Evolutionary conservation across 2,113 vertebrate genomes (phyloP).

Genomic region (Carlito syrichta): DNA sequence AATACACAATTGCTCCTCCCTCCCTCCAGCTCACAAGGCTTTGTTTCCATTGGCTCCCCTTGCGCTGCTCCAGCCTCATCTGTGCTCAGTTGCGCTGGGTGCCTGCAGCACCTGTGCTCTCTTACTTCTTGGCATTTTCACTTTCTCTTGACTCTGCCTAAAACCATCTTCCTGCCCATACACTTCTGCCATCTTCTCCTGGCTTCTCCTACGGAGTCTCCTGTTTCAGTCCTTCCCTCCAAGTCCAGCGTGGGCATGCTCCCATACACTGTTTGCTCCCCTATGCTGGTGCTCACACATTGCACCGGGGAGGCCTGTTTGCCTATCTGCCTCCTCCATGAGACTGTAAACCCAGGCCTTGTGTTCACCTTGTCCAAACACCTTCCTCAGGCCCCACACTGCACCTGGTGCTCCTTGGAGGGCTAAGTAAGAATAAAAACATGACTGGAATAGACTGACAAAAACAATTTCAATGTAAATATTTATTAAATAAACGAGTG

Average conservation of each 20-base stretch:
- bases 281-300: background rate
- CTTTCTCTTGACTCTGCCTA: background rate
- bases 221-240: background rate
- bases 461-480: background rate
- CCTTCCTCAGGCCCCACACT: background rate
- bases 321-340: no score
- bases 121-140: background rate
- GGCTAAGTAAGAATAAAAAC: background rate
- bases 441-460: background rate
- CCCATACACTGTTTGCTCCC: background rate
- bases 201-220: background rate
- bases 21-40: no score
- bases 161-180: background rate
- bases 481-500: background rate
- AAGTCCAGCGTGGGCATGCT: no score
- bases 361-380: background rate
- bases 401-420: background rate
- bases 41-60: background rate
- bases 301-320: background rate
- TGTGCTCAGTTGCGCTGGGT: background rate
- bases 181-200: background rate
- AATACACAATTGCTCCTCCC: no score
- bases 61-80: rapidly evolving
- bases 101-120: background rate
- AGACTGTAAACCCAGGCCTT: background rate